Conservation (phyloP, 2,797 vertebrate genomes). For the Mus spretus region DNA sequence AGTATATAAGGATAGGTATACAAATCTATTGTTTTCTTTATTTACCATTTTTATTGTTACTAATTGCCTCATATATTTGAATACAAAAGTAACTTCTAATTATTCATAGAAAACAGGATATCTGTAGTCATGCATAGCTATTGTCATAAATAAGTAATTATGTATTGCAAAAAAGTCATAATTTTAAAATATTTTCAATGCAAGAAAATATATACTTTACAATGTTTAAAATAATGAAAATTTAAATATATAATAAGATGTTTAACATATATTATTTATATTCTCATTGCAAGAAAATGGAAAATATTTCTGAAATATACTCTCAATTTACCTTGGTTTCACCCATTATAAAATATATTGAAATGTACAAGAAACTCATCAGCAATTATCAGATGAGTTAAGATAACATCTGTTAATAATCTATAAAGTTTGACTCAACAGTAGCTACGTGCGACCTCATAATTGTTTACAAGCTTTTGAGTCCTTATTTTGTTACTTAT, state of each 20-base stretch:
- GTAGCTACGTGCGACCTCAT: rapidly evolving
- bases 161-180: not conserved
- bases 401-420: not conserved
- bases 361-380: not conserved
- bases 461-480: not conserved
- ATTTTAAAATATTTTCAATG: not conserved
- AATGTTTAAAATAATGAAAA: not conserved
- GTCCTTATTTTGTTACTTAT: not conserved
- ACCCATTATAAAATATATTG: not conserved
- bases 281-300: not conserved
- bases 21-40: not conserved
- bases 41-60: not conserved
- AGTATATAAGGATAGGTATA: not conserved
- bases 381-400: not conserved
- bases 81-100: not conserved
- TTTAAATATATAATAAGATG: not conserved
- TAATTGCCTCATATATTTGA: not conserved
- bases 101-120: not conserved
- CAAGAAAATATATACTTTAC: not conserved
- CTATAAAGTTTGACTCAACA: not conserved
- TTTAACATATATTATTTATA: not conserved
- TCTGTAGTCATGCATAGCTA: not conserved
- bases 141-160: not conserved
- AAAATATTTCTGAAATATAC: not conserved
- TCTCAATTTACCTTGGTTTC: not conserved